Conservation (phyloP, 2,888 invertebrate genomes). For the Drosophila neotestacea region DNA sequence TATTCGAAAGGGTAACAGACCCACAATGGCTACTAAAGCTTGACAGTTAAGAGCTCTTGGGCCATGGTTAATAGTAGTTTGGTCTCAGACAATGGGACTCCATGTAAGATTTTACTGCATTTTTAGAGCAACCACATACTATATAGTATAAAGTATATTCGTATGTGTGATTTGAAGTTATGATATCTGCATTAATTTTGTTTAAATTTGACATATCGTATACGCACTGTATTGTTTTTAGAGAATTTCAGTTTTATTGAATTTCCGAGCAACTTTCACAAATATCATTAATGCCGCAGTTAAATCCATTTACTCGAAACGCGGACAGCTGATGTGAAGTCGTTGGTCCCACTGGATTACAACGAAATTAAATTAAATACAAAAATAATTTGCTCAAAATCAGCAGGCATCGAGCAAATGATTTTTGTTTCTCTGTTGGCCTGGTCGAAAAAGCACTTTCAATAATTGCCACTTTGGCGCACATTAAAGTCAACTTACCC, state of each 20-base stretch:
- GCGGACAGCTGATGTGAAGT: constrained; percentile 1
- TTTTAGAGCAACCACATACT: constrained; percentile 17
- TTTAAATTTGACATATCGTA: not conserved
- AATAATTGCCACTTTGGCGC: constrained; percentile 80
- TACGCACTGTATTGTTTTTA: not conserved
- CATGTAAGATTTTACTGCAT: constrained; percentile 36
- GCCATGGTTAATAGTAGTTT: constrained; percentile 29
- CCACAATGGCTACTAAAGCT: constrained; percentile 69
- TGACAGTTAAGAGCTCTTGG: constrained; percentile 63
- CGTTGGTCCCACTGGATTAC: constrained; percentile 44
- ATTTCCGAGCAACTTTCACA: not conserved
- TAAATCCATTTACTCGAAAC: constrained; percentile 3
- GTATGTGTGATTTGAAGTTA: constrained; percentile 6
- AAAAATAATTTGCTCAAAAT: constrained; percentile 77
- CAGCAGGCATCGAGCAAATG: constrained; percentile 62
- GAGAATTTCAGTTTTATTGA: not conserved
- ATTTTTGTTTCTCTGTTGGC: constrained; percentile 58
- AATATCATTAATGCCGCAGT: not conserved
- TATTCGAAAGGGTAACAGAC: constrained; percentile 68
- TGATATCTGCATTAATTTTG: not conserved
- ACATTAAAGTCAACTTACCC: constrained; percentile 79
- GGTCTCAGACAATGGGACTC: constrained; percentile 21
- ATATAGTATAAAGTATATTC: not conserved
- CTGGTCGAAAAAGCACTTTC: constrained; percentile 71
- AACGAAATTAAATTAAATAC: constrained; percentile 75